phyloP scores from a whole-genome alignment of 2,113 vertebrate genomes.

The Lathamus discolor region DNA sequence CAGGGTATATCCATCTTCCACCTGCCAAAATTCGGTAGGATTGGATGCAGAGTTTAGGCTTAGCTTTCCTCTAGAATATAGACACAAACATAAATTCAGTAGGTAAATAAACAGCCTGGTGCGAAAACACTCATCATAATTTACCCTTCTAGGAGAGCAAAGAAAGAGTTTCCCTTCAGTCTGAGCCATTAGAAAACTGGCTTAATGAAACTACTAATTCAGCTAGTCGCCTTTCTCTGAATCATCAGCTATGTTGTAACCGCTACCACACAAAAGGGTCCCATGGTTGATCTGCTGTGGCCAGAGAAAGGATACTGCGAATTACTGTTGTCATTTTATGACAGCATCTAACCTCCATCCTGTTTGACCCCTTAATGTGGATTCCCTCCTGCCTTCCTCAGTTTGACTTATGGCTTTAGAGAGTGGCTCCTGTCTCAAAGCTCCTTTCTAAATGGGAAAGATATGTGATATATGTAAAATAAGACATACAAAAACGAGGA shows the following conservation, averaged over 20 bases:
- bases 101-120: constrained; percentile 8
- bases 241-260: constrained; percentile 19
- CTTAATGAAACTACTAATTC: constrained; percentile 41
- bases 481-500: background rate
- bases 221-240: background rate
- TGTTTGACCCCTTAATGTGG: background rate
- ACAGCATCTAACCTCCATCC: background rate
- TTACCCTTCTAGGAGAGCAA: background rate
- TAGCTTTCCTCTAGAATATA: background rate
- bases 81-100: background rate
- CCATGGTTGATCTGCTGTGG: background rate
- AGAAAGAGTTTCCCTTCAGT: background rate
- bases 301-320: background rate
- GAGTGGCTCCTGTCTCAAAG: background rate
- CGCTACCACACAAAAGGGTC: constrained; percentile 8
- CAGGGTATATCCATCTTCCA: background rate
- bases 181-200: constrained; percentile 25
- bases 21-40: background rate
- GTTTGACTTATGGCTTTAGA: background rate
- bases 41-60: background rate
- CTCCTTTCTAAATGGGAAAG: background rate
- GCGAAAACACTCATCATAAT: constrained; percentile 9
- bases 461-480: background rate
- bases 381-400: background rate
- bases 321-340: background rate